A percentile compares a stretch with the other conserved stretches of the same genome.
These are phyloP conservation scores for Taxidea taxus DNA, from an alignment of 2,113 vertebrate species.

Conservation along the genomic window DNA sequence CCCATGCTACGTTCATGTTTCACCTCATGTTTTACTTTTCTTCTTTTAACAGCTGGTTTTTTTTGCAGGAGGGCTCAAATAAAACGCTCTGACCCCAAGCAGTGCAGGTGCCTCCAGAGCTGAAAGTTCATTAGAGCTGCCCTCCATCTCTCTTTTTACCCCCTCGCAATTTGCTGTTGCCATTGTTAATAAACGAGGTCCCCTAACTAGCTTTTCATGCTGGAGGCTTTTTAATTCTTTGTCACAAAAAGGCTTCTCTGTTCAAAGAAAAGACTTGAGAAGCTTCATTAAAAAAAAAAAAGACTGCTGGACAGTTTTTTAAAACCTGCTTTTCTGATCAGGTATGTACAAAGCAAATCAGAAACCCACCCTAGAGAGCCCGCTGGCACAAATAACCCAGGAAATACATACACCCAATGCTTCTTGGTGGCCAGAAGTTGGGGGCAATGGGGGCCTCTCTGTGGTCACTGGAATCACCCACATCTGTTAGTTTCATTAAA, in stretches of 20 bases:
- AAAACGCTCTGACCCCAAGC: neutral
- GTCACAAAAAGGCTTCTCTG: constrained; percentile 10
- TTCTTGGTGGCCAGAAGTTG: neutral
- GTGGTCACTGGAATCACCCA: neutral
- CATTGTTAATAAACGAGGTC: neutral
- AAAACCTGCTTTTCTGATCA: neutral
- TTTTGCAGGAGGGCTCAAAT: neutral
- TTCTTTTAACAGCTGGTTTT: neutral
- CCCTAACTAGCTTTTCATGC: constrained; percentile 14
- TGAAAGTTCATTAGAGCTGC: neutral
- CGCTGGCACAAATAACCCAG: neutral
- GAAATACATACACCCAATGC: neutral
- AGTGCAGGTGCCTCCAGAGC: neutral
- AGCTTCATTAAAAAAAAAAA: neutral
- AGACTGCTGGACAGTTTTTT: neutral
- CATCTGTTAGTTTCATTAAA: neutral
- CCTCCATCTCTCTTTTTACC: neutral
- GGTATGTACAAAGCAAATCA: neutral
- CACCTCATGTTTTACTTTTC: neutral
- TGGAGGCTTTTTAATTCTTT: constrained; percentile 4
- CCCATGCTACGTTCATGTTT: neutral
- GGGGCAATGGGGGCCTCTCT: neutral
- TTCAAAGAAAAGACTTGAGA: constrained; percentile 31
- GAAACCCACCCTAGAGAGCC: neutral
- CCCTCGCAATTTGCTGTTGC: neutral